These are phyloP conservation scores for Hipposideros armiger DNA, from an alignment of 2,113 vertebrate species.

Conservation along the genomic window DNA sequence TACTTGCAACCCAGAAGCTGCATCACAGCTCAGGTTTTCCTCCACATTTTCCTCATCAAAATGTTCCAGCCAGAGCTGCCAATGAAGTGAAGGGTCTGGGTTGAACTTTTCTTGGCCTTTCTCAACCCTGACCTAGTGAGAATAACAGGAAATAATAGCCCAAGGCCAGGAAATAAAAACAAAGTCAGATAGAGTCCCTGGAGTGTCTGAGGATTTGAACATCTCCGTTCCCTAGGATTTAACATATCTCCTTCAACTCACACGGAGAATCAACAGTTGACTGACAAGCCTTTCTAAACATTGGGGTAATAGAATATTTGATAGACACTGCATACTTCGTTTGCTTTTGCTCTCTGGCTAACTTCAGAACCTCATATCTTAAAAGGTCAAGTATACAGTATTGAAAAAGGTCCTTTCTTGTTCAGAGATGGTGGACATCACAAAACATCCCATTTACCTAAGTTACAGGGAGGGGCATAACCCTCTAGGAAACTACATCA, in stretches of 20 bases:
- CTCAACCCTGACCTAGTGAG: neutral
- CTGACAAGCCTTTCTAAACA: slow-evolving; percentile 40
- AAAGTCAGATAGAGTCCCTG: neutral
- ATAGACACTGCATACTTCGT: slow-evolving; percentile 29
- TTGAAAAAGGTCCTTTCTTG: neutral
- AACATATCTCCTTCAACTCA: neutral
- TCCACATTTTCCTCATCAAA: neutral
- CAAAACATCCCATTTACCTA: neutral
- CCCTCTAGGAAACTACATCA: neutral
- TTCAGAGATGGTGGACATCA: neutral
- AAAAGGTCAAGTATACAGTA: slow-evolving; percentile 60
- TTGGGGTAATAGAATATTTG: neutral
- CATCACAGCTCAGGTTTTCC: neutral
- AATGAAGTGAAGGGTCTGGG: neutral
- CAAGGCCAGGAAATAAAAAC: neutral
- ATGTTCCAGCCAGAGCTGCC: neutral
- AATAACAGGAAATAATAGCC: neutral
- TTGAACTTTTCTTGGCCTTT: slow-evolving; percentile 20
- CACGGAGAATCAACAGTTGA: slow-evolving; percentile 25
- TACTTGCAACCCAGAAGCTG: neutral
- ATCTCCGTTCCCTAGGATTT: neutral
- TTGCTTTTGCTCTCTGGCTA: slow-evolving; percentile 58
- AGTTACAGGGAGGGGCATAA: neutral
- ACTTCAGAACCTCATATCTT: slow-evolving; percentile 58
- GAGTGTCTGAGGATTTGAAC: neutral